Evolutionary conservation across 2,797 vertebrate species (phyloP), one percentile per base, ranked within the genome.

Genomic region (Paramormyrops hopkinsi): DNA sequence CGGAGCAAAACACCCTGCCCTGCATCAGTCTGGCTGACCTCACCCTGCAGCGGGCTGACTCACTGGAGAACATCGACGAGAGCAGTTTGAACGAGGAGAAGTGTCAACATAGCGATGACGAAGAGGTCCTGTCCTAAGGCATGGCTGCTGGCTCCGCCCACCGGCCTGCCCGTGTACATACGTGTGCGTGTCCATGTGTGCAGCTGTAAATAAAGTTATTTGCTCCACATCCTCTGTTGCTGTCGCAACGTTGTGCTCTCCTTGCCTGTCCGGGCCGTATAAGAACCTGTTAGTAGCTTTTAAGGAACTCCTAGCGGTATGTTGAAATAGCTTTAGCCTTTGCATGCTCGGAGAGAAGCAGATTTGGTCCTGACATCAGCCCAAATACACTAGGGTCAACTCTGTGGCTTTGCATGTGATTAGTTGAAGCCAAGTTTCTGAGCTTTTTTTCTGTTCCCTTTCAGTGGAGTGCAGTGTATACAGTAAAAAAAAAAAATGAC

Each of bases 41-140:
- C 79, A 94, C 94, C 0, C 73, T 96, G 91, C 97, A 97, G 92
- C 93, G 96, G 0, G 96, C 95, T 0, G 96, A 96, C 25, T 98
- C 97, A 0, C 94, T 97, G 95, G 97, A 97, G 86, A 96, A 97
- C 93, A 96, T 98, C 0, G 96, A 97, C 0, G 97, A 98, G 94
- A 97, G 96, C 0, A 82, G 94, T 46, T 91, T 97, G 89, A 90
- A 92, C 0, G 97, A 98, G 92, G 96, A 96, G 22, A 95, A 95
- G 91, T 90, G 90, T 54, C 93, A 94, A 5, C 93, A 94, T 8
- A 92, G 95, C 92, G 97, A 96, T 0, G 97, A 97, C 3, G 95
- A 97, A 0, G 96, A 97, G 14, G 96, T 41, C 37, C 33, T 88
- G 86, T 44, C 86, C 86, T 87, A 87, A 59, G 56, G 86, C 51